A percentile compares a stretch with the other conserved stretches of the same genome.
These are phyloP conservation scores for Periparus ater DNA, from an alignment of 2,797 vertebrate species.

Conservation along the genomic window DNA sequence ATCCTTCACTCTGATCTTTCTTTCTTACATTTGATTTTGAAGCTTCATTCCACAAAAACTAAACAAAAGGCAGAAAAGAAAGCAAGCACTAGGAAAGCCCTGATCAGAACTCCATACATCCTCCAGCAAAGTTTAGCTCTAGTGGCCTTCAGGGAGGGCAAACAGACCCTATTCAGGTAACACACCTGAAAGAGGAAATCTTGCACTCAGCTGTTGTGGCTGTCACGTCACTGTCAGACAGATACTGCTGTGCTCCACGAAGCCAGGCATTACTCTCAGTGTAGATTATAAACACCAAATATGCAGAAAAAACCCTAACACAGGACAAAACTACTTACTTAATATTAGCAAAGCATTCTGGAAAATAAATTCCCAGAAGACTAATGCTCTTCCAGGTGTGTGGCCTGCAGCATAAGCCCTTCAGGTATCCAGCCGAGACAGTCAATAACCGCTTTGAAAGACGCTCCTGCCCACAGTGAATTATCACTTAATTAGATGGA, in stretches of 20 bases:
- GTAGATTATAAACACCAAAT: neutral
- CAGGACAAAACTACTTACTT: neutral
- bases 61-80: neutral
- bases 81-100: neutral
- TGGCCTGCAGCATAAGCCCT: neutral
- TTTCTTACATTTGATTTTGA: neutral
- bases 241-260: neutral
- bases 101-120: neutral
- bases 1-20: neutral
- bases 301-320: neutral
- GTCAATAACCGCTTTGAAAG: constrained; percentile 24
- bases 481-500: constrained; percentile 49
- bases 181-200: neutral
- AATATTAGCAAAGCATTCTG: neutral
- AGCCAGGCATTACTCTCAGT: neutral
- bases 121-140: neutral
- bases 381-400: neutral
- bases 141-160: neutral
- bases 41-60: neutral
- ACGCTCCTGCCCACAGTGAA: neutral
- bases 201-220: neutral
- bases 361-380: neutral
- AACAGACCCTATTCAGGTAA: neutral
- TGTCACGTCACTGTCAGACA: neutral
- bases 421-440: neutral